Conservation (phyloP, 2,113 vertebrate species). For the Rhea americana region DNA sequence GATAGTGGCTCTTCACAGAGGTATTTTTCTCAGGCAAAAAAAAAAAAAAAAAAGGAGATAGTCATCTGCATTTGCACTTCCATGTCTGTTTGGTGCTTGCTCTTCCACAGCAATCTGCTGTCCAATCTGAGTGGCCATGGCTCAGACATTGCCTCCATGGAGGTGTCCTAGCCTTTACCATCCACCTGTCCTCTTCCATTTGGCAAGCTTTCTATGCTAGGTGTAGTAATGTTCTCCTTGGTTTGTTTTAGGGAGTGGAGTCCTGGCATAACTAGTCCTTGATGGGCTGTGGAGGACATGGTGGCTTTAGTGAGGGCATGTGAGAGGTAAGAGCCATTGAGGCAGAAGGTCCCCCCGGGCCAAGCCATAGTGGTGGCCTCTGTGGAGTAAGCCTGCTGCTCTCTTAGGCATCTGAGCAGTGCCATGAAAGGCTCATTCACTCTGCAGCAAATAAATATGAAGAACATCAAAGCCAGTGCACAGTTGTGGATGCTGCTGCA, state of each 20-base stretch:
- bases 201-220: neutral
- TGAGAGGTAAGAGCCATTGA: neutral
- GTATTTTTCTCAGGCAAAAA: neutral
- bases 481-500: neutral
- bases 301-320: neutral
- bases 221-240: neutral
- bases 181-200: neutral
- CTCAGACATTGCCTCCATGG: neutral
- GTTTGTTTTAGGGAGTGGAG: neutral
- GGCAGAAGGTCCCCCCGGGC: neutral
- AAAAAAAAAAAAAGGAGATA: neutral
- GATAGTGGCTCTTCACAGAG: neutral
- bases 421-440: neutral
- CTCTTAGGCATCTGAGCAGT: neutral
- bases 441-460: neutral
- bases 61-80: neutral
- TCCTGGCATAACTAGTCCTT: neutral
- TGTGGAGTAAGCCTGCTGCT: neutral
- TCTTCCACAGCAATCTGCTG: neutral
- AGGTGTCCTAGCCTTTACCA: neutral
- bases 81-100: neutral
- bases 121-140: too few relatives aligned
- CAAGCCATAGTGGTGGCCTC: neutral
- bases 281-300: too few relatives aligned
- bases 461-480: constrained; percentile 7